phyloP scores from a whole-genome alignment of 1,140 invertebrate genomes.

The Metaphire vulgaris region DNA sequence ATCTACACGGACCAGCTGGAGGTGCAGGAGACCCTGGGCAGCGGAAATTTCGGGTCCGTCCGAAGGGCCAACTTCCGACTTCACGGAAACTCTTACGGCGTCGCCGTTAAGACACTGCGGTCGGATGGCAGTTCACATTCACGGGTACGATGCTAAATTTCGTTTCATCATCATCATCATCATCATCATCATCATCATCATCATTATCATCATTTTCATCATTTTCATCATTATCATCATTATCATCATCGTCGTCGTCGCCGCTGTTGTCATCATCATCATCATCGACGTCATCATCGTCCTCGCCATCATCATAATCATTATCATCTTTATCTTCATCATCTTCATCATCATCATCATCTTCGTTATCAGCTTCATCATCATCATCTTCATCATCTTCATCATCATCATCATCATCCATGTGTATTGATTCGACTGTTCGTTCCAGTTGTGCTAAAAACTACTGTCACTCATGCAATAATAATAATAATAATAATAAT shows the following conservation, averaged over 20 bases:
- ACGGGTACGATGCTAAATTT: not conserved
- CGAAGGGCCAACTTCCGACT: not conserved
- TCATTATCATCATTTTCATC: not conserved
- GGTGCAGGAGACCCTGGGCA: not conserved
- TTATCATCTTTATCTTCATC: too few species aligned
- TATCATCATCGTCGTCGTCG: not conserved
- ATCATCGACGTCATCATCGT: not conserved
- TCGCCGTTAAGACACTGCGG: not conserved
- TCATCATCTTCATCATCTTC: too few species aligned
- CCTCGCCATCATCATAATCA: not conserved
- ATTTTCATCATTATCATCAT: not conserved
- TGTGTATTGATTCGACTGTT: too few species aligned
- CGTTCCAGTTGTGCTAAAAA: too few species aligned
- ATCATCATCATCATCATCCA: too few species aligned
- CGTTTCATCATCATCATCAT: conserved; percentile 1
- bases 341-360: too few species aligned
- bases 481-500: too few species aligned
- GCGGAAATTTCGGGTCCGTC: not conserved
- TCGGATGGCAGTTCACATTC: not conserved
- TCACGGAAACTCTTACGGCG: not conserved
- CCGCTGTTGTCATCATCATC: not conserved
- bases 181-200: conserved; percentile 2
- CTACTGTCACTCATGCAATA: too few species aligned
- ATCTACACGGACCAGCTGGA: not conserved
- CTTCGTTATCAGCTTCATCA: too few species aligned